Conservation (phyloP, 2,113 vertebrate genomes). For the Pionites leucogaster region DNA sequence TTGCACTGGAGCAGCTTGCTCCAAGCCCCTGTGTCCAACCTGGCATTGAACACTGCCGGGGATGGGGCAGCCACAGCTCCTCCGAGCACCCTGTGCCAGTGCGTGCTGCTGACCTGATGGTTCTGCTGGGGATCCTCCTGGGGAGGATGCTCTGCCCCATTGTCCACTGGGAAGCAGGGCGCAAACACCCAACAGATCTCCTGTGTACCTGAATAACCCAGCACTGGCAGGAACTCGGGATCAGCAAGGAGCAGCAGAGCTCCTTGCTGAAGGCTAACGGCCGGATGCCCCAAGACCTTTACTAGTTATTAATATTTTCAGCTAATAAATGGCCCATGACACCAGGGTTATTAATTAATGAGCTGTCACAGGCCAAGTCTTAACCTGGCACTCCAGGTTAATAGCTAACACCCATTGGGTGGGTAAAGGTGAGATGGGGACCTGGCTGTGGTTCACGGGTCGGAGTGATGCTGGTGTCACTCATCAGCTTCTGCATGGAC, state of each 20-base stretch:
- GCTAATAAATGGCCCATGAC: slow-evolving; percentile 48
- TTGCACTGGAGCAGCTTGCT: not conserved
- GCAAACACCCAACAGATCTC: not conserved
- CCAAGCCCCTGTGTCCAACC: not conserved
- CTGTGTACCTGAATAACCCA: fast-evolving
- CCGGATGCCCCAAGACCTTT: not conserved
- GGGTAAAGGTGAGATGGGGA: not conserved
- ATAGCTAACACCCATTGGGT: not conserved
- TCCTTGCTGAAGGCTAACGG: not conserved
- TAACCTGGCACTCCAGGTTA: not conserved
- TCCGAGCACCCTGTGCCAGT: not conserved
- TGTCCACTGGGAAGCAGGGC: fast-evolving
- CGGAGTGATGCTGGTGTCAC: fast-evolving
- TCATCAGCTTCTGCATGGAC: fast-evolving
- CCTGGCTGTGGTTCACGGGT: not conserved
- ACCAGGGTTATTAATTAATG: slow-evolving; percentile 37
- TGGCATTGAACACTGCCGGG: not conserved
- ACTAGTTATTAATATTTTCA: slow-evolving; percentile 18
- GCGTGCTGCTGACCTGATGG: not conserved
- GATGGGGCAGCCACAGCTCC: not conserved
- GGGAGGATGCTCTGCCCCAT: not conserved
- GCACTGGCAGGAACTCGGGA: fast-evolving
- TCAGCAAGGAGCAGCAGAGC: not conserved
- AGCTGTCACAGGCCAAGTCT: not conserved
- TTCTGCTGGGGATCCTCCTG: not conserved